Base-by-base conservation (phyloP, 2,797 vertebrate genomes). In the Myotis findleyi region DNA sequence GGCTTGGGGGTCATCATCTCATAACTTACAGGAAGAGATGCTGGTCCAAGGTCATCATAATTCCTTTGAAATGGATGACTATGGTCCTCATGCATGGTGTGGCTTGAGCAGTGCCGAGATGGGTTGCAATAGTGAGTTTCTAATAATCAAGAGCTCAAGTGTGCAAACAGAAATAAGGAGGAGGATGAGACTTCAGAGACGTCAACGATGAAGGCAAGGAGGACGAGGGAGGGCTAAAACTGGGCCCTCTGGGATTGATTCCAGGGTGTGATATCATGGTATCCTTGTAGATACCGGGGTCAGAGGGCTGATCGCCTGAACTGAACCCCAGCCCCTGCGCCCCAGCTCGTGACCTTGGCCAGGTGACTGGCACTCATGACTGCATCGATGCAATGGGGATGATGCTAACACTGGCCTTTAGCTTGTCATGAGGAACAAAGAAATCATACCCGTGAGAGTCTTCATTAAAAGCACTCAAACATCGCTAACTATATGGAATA, bases 11-110 rank as follows among this genome's bases (percentile, higher is more conserved):
- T 76, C 93, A 64, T 94, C 77, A 57, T 75, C 18, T 86, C 84
- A 62, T 81, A 89, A 68, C 95, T 94, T 94, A 92, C 73, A 96
- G 77, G 90, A 95, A 75, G 82, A 94, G 81, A 89, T 71, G 36
- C 33, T 87, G 17, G 11, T 38, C 51, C 41, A 82, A 86, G 84
- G 85, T 55, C 76, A 36, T 13, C n/a, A n/a, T n/a, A 53, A 94
- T 88, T 94, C 84, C 64, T 79, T 88, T 81, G 81, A 90, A 97
- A 92, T 71, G 81, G 87, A 68, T 85, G 73, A 62, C 57, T 79
- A 10, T 47, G 76, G 64, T 79, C 53, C 77, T 94, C 17, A 13
- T 0, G n/a, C 6, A 3, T 17, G 38, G 18, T 20, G 38, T 11
- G 27, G 64, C 66, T 95, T 51, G 27, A 55, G 51, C 47, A 14